Percentiles rank a stretch among this genome's conserved stretches.
These are phyloP conservation scores for Microcebus lehilahytsara DNA, from an alignment of 2,113 vertebrate genomes.

Conservation along the genomic window DNA sequence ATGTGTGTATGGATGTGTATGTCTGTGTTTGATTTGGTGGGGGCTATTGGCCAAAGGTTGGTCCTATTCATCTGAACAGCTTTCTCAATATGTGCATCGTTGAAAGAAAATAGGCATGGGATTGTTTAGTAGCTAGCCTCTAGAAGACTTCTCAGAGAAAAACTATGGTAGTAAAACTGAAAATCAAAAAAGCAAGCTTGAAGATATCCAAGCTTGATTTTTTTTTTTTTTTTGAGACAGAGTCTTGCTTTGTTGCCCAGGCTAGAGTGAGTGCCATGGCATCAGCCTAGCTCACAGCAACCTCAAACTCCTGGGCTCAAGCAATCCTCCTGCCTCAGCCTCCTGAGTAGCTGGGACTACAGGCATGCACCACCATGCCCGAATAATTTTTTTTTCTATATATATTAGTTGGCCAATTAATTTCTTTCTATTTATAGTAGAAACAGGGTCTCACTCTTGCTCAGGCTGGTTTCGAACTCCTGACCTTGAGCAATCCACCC, in stretches of 20 bases:
- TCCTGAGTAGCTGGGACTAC: too few relatives aligned
- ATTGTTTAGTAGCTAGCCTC: neutral
- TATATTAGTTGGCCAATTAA: too few relatives aligned
- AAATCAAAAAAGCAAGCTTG: conserved; percentile 1
- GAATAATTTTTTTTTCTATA: too few relatives aligned
- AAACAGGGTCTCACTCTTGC: too few relatives aligned
- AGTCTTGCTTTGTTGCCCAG: too few relatives aligned
- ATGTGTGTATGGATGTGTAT: neutral
- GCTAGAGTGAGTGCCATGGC: neutral
- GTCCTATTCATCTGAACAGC: neutral
- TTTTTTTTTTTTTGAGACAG: neutral
- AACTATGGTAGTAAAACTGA: neutral
- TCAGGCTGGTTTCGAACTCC: too few relatives aligned
- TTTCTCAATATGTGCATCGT: neutral
- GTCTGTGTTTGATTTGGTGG: conserved; percentile 27
- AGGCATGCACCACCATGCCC: too few relatives aligned
- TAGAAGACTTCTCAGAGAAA: neutral
- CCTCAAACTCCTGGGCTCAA: too few relatives aligned
- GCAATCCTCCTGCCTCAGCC: too few relatives aligned
- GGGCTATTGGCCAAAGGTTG: neutral
- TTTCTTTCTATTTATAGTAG: too few relatives aligned
- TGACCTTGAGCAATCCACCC: too few relatives aligned
- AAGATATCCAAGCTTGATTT: neutral
- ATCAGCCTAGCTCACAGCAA: too few relatives aligned
- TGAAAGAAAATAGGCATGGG: neutral